Evolutionary conservation across 2,888 invertebrate species (phyloP).

Genomic region (Caenorhabditis zanzibari): DNA sequence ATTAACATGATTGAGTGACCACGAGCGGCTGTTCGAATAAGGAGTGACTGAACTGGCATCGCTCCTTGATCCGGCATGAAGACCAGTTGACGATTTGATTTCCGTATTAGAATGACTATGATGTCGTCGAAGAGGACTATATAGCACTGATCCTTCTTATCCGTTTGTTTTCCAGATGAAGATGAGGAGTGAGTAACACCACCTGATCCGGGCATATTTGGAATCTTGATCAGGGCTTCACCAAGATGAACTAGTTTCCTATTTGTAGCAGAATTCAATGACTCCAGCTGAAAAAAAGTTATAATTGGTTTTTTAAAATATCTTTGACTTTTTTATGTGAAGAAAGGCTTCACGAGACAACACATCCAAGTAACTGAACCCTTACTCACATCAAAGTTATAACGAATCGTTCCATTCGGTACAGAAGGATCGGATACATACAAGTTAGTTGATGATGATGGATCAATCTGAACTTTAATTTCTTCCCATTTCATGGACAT

Average conservation of each 20-base stretch:
- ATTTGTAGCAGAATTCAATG: conserved; percentile 45
- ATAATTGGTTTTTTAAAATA: not conserved
- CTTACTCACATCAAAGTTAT: conserved; percentile 64
- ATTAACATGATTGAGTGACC: conserved; percentile 70
- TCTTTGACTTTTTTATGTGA: not conserved
- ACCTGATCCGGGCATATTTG: conserved; percentile 21
- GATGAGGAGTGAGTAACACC: conserved; percentile 37
- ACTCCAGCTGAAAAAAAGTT: conserved; percentile 52
- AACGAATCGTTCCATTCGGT: conserved; percentile 41
- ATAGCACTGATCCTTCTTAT: conserved; percentile 41
- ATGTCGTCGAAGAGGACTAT: conserved; percentile 75
- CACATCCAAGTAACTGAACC: no score
- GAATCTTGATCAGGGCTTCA: conserved; percentile 55
- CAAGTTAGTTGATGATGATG: conserved; percentile 57
- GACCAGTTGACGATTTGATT: conserved; percentile 38
- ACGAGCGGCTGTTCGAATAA: conserved; percentile 67
- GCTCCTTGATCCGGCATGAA: conserved; percentile 75
- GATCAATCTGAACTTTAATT: conserved; percentile 65
- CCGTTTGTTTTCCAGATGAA: conserved; percentile 40
- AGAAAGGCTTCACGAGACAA: no score
- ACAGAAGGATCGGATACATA: conserved; percentile 65
- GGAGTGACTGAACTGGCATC: conserved; percentile 64
- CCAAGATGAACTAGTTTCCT: conserved; percentile 57
- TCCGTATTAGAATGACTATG: conserved; percentile 68
- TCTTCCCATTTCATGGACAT: conserved; percentile 74